A percentile compares a stretch with the other conserved stretches of the same genome.
phyloP scores from a whole-genome alignment of 2,888 invertebrate species.

The Clepsis dumicolana region DNA sequence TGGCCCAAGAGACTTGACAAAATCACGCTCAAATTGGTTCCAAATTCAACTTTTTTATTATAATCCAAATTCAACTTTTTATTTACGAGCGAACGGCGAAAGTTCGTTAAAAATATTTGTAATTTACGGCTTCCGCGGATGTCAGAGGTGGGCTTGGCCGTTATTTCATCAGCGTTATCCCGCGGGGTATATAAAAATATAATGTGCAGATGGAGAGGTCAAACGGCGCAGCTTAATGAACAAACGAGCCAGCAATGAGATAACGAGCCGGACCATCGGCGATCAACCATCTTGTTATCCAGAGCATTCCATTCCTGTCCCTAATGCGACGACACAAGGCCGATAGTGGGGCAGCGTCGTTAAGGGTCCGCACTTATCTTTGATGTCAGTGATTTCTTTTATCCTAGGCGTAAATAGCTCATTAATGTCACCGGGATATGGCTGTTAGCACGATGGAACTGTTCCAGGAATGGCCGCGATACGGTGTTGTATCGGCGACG shows the following conservation, averaged over 20 bases:
- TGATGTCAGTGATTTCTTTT: slow-evolving; percentile 43
- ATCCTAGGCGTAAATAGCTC: slow-evolving; percentile 42
- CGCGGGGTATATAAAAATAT: slow-evolving; percentile 36
- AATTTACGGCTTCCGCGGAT: slow-evolving; percentile 22
- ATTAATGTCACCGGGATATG: slow-evolving; percentile 32
- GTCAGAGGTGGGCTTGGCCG: slow-evolving; percentile 9
- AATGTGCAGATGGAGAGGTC: slow-evolving; percentile 41
- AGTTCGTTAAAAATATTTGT: slow-evolving; percentile 25
- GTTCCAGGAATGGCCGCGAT: slow-evolving; percentile 1
- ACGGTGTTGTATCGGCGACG: neutral
- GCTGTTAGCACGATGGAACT: slow-evolving; percentile 16
- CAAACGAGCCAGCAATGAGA: slow-evolving; percentile 42
- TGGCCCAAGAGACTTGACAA: neutral
- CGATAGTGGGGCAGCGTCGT: slow-evolving; percentile 4
- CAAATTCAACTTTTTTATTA: slow-evolving; percentile 16
- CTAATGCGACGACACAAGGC: slow-evolving; percentile 5
- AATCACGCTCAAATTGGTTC: slow-evolving; percentile 2
- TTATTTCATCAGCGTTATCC: slow-evolving; percentile 28
- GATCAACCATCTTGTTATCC: slow-evolving; percentile 24
- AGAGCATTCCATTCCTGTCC: slow-evolving; percentile 12
- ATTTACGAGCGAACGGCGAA: slow-evolving; percentile 12
- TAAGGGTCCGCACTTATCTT: slow-evolving; percentile 37
- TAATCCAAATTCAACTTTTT: slow-evolving; percentile 18
- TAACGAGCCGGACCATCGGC: slow-evolving; percentile 38
- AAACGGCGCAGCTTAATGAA: slow-evolving; percentile 40